Conservation (phyloP, 2,113 vertebrate species). For the Gobio gobio region DNA sequence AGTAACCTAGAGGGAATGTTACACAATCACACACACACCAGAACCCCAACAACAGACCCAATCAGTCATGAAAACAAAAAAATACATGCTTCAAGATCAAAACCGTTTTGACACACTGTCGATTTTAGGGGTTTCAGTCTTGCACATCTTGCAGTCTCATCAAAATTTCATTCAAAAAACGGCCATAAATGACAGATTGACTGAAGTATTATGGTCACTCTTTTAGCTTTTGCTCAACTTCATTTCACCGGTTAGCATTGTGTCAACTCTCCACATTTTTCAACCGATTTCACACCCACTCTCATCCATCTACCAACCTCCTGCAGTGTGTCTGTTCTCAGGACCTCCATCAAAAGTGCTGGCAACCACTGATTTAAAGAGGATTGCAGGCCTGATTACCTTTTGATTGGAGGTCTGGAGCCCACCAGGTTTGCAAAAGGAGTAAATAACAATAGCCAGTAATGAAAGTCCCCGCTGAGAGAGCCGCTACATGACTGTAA, state of each 20-base stretch:
- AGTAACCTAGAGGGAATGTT: conserved; percentile 43
- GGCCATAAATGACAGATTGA: neutral
- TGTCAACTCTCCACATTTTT: neutral
- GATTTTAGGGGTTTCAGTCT: neutral
- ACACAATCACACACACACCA: conserved; percentile 2
- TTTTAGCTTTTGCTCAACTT: neutral
- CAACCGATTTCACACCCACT: neutral
- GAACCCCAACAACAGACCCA: neutral
- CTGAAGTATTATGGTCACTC: neutral
- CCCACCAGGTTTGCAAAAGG: conserved; percentile 33
- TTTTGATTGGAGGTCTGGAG: conserved; percentile 35
- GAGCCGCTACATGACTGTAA: conserved; percentile 32
- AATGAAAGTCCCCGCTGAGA: conserved; percentile 33
- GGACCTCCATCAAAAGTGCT: conserved; percentile 21
- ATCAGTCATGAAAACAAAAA: neutral
- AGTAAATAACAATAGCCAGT: conserved; percentile 47
- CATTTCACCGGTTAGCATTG: neutral
- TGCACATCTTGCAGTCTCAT: neutral
- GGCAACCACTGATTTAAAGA: conserved; percentile 49
- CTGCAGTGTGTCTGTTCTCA: conserved; percentile 24
- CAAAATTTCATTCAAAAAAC: neutral
- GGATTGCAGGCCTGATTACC: conserved; percentile 42
- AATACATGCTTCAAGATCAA: neutral
- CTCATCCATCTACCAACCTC: conserved; percentile 14
- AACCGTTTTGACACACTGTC: neutral